phyloP scores from a whole-genome alignment of 1,140 invertebrate genomes.

The Bombyx mandarina region DNA sequence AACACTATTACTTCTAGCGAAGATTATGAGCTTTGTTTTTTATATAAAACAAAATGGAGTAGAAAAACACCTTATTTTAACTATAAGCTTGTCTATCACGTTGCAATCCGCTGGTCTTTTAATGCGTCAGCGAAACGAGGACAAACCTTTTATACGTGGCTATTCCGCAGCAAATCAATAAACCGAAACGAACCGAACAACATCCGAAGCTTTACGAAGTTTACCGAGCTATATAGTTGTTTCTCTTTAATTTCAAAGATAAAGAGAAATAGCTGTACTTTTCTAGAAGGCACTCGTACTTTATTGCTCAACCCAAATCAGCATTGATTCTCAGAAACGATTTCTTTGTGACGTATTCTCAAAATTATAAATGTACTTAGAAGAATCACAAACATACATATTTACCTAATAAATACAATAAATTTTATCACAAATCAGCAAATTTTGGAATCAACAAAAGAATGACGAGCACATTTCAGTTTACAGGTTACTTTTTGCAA shows the following conservation, averaged over 20 bases:
- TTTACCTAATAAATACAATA: too few species aligned
- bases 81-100: neutral
- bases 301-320: too few species aligned
- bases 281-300: conserved; percentile 18
- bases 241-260: conserved; percentile 8
- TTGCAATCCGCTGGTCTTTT: neutral
- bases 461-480: too few species aligned
- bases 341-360: conserved; percentile 23
- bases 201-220: conserved; percentile 4
- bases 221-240: conserved; percentile 8
- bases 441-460: too few species aligned
- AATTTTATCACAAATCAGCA: too few species aligned
- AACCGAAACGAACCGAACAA: conserved; percentile 8
- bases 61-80: conserved; percentile 1
- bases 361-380: neutral
- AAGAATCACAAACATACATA: too few species aligned
- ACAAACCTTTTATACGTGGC: conserved; percentile 1
- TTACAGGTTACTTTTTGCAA: too few species aligned
- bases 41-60: too few species aligned
- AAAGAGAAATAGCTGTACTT: conserved; percentile 11
- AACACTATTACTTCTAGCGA: too few species aligned
- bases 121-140: conserved; percentile 5
- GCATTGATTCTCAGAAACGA: too few species aligned
- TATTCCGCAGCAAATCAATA: conserved; percentile 2
- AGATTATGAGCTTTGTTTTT: too few species aligned